Percentiles rank a stretch among this genome's conserved stretches.
Conservation (phyloP, 2,797 vertebrate species). For the Falco naumanni region DNA sequence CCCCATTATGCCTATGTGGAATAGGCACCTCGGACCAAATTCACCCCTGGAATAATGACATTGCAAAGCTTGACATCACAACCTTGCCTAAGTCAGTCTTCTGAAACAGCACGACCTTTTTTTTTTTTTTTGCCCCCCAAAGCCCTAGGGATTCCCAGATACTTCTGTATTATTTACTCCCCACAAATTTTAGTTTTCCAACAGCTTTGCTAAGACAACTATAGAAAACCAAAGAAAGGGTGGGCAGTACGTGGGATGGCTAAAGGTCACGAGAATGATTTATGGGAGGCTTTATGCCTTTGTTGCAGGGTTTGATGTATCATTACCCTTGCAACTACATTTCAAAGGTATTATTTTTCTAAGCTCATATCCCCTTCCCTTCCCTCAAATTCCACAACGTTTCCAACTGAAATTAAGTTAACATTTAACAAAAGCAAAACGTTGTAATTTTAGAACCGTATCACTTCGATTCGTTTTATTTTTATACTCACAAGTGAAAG, state of each 20-base stretch:
- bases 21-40: neutral
- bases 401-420: conserved; percentile 25
- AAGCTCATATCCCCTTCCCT: neutral
- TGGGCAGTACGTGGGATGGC: neutral
- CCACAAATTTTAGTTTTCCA: neutral
- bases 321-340: neutral
- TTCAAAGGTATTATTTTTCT: conserved; percentile 3
- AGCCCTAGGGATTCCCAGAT: neutral
- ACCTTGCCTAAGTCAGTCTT: neutral
- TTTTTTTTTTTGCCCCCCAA: neutral
- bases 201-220: neutral
- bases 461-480: conserved; percentile 34
- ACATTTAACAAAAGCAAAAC: neutral
- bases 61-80: neutral
- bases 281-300: neutral
- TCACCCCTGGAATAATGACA: neutral
- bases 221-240: neutral
- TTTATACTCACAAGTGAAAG: conserved; percentile 20
- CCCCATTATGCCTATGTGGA: neutral
- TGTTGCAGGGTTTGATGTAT: neutral
- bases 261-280: neutral
- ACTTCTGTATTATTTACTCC: neutral
- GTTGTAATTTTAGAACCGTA: conserved; percentile 48
- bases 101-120: neutral
- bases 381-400: neutral